Percentiles rank a stretch among this genome's conserved stretches.
Conservation (phyloP, 2,888 invertebrate genomes). For the Tethea ocularis region DNA sequence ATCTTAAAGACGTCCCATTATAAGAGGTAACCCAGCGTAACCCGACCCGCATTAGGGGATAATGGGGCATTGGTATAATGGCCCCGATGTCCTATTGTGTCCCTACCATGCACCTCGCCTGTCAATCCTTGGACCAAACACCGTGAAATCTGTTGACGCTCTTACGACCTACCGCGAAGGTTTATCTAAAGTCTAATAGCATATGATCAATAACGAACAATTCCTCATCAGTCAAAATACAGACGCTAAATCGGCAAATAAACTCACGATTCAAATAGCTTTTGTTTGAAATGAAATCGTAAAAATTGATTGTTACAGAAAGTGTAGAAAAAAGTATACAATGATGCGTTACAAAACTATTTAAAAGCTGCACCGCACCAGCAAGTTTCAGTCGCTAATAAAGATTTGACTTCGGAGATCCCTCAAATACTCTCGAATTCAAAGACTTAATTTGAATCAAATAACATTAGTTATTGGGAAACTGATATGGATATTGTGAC, state of each 20-base stretch:
- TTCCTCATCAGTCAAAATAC: background rate
- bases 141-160: conserved; percentile 60
- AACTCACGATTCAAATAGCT: background rate
- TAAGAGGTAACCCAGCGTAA: conserved; percentile 61
- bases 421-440: too few species aligned
- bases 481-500: too few species aligned
- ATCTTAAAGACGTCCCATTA: conserved; percentile 62
- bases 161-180: conserved; percentile 60
- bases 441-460: too few species aligned
- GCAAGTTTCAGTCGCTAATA: too few species aligned
- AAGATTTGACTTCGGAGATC: too few species aligned
- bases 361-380: background rate
- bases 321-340: too few species aligned
- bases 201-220: conserved; percentile 5
- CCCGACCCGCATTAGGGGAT: conserved; percentile 71
- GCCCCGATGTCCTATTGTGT: conserved; percentile 54
- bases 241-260: background rate
- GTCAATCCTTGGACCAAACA: conserved; percentile 59
- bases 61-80: conserved; percentile 59
- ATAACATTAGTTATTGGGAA: too few species aligned
- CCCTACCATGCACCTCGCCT: conserved; percentile 37
- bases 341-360: background rate
- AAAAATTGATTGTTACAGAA: background rate
- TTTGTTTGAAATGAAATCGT: background rate
- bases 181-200: conserved; percentile 35